Percentiles rank a stretch among this genome's conserved stretches.
Evolutionary conservation across 92 coral and sea anemone species (phyloP).

Genomic region (Bergia puertoricense): DNA sequence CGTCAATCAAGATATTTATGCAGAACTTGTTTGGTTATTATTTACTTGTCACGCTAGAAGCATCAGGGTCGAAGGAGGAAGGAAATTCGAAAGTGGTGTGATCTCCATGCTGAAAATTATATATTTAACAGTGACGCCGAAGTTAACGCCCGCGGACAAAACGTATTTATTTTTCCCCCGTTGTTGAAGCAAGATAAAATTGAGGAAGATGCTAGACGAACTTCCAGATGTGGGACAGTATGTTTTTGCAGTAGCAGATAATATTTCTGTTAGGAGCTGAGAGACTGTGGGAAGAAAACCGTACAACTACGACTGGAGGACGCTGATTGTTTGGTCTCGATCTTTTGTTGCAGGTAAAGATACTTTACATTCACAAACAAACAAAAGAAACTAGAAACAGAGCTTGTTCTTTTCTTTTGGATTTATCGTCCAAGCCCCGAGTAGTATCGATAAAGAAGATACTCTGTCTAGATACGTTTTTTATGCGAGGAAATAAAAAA

Average conservation of each 20-base stretch:
- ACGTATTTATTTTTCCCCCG: not conserved
- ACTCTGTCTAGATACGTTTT: not conserved
- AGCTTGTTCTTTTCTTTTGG: not conserved
- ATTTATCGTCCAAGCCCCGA: not conserved
- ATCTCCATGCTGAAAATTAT: not conserved
- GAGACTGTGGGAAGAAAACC: not conserved
- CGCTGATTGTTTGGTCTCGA: slow-evolving; percentile 9
- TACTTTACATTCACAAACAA: not conserved
- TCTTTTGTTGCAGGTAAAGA: slow-evolving; percentile 37
- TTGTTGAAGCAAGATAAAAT: not conserved
- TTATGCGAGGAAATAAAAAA: not conserved
- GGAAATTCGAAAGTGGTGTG: slow-evolving; percentile 3
- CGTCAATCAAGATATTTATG: not conserved
- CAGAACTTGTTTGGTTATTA: not conserved
- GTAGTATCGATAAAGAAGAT: not conserved
- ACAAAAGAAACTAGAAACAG: not conserved
- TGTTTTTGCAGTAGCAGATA: not conserved
- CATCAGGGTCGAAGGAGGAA: not conserved
- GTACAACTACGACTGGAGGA: not conserved
- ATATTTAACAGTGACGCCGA: not conserved
- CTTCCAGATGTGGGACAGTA: not conserved
- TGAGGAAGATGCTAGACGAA: not conserved
- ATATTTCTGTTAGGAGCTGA: slow-evolving; percentile 5
- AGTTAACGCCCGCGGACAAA: not conserved
- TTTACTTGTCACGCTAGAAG: slow-evolving; percentile 25